These are phyloP conservation scores for Danaus plexippus DNA, from an alignment of 1,140 invertebrate genomes.

Conservation along the genomic window DNA sequence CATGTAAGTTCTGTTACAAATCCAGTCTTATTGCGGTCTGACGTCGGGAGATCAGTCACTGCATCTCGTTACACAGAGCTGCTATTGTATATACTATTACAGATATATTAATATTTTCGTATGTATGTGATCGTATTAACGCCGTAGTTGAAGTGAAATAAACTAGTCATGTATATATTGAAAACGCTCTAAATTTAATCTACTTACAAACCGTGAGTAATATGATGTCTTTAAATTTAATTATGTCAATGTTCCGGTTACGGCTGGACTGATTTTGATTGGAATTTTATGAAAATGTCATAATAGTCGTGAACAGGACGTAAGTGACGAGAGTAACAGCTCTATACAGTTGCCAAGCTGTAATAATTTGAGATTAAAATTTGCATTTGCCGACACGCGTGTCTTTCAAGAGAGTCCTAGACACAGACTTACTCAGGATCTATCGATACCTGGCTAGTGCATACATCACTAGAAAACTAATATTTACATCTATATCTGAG, in stretches of 20 bases:
- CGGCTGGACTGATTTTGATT: too few species aligned
- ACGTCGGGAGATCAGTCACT: constrained; percentile 49
- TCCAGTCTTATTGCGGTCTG: constrained; percentile 61
- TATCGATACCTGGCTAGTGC: constrained; percentile 3
- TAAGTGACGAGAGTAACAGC: constrained; percentile 20
- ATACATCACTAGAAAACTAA: too few species aligned
- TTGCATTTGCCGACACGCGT: constrained; percentile 43
- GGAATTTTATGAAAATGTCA: constrained; percentile 4
- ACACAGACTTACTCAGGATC: constrained; percentile 4
- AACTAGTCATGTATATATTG: too few species aligned
- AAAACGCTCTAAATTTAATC: too few species aligned
- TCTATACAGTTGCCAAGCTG: constrained; percentile 29
- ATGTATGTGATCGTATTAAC: too few species aligned
- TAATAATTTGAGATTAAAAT: constrained; percentile 64
- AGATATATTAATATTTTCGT: too few species aligned
- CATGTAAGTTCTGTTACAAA: constrained; percentile 47
- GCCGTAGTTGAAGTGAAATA: too few species aligned
- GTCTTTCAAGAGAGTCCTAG: constrained; percentile 39
- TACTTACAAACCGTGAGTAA: too few species aligned
- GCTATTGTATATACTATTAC: constrained; percentile 8
- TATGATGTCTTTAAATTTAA: too few species aligned
- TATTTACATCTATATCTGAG: too few species aligned
- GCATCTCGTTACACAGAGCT: constrained; percentile 32
- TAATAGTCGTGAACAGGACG: constrained; percentile 2
- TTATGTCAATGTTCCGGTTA: too few species aligned